A percentile compares a stretch with the other conserved stretches of the same genome.
Conservation (phyloP, 2,797 vertebrate genomes). For the Mormyrus proboscirostris region DNA sequence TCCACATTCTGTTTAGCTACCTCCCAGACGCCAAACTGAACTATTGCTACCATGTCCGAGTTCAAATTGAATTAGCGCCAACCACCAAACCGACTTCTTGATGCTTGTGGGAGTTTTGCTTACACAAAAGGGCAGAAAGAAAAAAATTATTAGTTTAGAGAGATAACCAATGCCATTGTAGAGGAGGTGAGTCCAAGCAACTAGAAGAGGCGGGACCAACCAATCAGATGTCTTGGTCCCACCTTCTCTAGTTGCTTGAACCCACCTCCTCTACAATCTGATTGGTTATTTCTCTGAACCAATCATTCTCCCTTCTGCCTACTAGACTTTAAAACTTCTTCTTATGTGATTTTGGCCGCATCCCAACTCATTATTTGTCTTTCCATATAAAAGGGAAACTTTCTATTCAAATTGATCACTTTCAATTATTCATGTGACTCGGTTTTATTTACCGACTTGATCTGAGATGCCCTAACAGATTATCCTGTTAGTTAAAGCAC, state of each 20-base stretch:
- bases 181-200: background rate
- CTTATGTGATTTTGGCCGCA: background rate
- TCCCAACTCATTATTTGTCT: background rate
- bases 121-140: background rate
- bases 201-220: background rate
- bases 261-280: background rate
- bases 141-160: background rate
- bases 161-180: background rate
- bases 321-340: background rate
- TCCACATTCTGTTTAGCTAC: background rate
- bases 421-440: background rate
- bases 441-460: background rate
- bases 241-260: background rate
- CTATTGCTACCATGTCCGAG: background rate
- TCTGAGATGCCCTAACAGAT: background rate
- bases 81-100: background rate
- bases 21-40: background rate
- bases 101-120: background rate
- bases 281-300: background rate
- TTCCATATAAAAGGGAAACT: background rate
- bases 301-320: background rate
- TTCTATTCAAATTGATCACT: background rate
- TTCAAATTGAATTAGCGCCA: background rate
- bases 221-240: background rate
- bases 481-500: background rate